Evolutionary conservation across 1,140 invertebrate species (phyloP), one percentile per base, ranked within the genome.

Genomic region (Conus ventricosus): DNA sequence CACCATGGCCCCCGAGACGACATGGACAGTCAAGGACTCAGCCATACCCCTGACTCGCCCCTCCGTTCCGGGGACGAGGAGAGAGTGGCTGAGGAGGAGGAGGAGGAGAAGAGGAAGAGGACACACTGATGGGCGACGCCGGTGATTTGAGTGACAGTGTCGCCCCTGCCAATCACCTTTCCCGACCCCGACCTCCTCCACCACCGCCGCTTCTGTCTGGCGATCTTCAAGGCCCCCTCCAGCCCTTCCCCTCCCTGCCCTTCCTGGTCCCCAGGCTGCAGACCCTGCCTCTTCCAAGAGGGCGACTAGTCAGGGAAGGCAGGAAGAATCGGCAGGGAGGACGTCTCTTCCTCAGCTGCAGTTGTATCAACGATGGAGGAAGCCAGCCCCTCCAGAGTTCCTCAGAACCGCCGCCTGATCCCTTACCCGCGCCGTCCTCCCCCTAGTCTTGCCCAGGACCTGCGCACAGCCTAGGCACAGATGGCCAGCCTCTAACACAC

Each of bases 111-210:
- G 90, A 88, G 1, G 75, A 78, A 5, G 83, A 88, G 8, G 89
- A 88, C n/a, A 84, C 54, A 0, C 25, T 57, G 55, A 55, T 81
- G 10, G 60, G 76, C 55, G 60, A 71, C 25, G 86, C 60, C 5
- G 67, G 11, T 71, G 92, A 94, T 2, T 85, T 93, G 78, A 93
- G 93, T 90, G 93, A 94, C 90, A 93, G 92, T 80, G 85, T 92
- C 15, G 92, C 20, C 23, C 6, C 67, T 15, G 15, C 84, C 84
- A 92, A 90, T 84, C 88, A 85, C 25, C 63, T 85, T n/a, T 11
- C 63, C 23, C 7, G 6, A 17, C 23, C 25, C 71, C 25, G 83
- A 23, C 83, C 84, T 27, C 84, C 84, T 4, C 85, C 53, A 17
- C 53, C 85, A 55, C 85, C 11, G 13, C 25, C 67, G 1, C 60